phyloP scores from a whole-genome alignment of 2,113 vertebrate species.

The Boleophthalmus pectinirostris region DNA sequence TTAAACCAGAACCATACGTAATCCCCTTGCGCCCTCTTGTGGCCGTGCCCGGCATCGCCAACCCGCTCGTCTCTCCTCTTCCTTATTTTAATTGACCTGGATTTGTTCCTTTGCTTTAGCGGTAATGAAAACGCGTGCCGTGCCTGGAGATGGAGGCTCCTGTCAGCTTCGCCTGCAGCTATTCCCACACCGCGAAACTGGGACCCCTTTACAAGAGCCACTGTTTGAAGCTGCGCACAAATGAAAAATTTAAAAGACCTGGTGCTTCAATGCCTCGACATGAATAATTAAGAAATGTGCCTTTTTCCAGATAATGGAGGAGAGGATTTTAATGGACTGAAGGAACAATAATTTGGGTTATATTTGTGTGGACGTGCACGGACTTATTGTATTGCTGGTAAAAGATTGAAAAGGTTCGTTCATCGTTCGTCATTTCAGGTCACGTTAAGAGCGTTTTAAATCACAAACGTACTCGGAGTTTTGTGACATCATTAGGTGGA shows the following conservation, averaged over 20 bases:
- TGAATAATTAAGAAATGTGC: constrained; percentile 78
- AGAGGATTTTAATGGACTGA: constrained; percentile 58
- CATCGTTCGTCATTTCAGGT: too few relatives aligned
- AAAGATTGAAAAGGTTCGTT: constrained; percentile 50
- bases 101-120: constrained; percentile 73
- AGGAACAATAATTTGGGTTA: constrained; percentile 54
- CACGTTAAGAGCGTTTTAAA: too few relatives aligned
- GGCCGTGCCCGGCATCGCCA: constrained; percentile 32
- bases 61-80: constrained; percentile 43
- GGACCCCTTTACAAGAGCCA: constrained; percentile 71
- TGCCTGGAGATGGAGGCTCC: constrained; percentile 71
- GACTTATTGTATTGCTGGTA: constrained; percentile 31
- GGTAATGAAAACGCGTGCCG: constrained; percentile 70
- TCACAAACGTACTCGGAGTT: too few relatives aligned
- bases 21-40: constrained; percentile 55
- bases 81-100: constrained; percentile 78
- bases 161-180: constrained; percentile 73
- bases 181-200: constrained; percentile 75
- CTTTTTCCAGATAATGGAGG: constrained; percentile 73
- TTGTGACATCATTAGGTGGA: too few relatives aligned
- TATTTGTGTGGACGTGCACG: constrained; percentile 56
- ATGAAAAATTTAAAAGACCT: constrained; percentile 77
- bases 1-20: background rate
- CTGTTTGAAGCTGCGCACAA: constrained; percentile 76
- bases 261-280: constrained; percentile 70